Percentiles rank a stretch among this genome's conserved stretches.
Conservation (phyloP, 2,888 invertebrate genomes). For the Piscicola geometra region DNA sequence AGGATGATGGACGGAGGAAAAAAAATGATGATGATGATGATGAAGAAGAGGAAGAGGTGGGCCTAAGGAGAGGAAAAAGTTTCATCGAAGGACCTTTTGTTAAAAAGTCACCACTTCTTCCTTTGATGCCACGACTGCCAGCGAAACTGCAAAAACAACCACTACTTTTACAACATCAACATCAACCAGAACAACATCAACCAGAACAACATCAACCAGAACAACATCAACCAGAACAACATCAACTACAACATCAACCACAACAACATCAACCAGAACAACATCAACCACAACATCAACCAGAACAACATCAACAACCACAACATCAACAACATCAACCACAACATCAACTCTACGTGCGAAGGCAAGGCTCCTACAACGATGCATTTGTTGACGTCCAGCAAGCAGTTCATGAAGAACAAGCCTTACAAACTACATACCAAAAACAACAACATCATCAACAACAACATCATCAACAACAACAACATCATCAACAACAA, state of each 20-base stretch:
- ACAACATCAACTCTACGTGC: neutral
- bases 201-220: neutral
- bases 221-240: neutral
- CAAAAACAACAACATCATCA: neutral
- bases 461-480: neutral
- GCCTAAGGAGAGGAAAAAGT: too few relatives aligned
- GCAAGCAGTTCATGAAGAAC: neutral
- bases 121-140: too few relatives aligned
- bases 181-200: too few relatives aligned
- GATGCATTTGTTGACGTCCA: neutral
- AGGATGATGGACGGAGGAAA: neutral
- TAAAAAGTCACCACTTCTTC: too few relatives aligned
- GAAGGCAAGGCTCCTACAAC: constrained; percentile 2
- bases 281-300: too few relatives aligned
- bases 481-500: neutral
- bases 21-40: too few relatives aligned
- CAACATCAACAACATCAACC: neutral
- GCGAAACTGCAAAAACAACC: too few relatives aligned
- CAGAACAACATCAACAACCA: neutral
- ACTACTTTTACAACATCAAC: too few relatives aligned
- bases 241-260: neutral
- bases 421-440: neutral
- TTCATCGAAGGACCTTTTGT: too few relatives aligned
- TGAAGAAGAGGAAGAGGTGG: too few relatives aligned
- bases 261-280: too few relatives aligned